phyloP scores from a whole-genome alignment of 1,140 invertebrate species.

The Hypsibius dujardini region DNA sequence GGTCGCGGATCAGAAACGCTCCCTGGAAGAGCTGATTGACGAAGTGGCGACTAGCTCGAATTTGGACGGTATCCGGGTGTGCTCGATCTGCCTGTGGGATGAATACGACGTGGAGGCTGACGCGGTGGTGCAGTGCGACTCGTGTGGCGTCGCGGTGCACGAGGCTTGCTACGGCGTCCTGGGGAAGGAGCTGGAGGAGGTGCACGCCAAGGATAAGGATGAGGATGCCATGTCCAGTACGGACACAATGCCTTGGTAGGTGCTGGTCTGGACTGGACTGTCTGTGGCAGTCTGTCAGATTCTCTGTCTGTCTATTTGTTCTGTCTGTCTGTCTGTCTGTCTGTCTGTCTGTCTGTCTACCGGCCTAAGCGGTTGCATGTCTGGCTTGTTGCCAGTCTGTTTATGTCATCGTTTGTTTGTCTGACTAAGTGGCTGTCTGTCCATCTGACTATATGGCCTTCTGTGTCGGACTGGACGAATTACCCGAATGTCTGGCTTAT shows the following conservation, averaged over 20 bases:
- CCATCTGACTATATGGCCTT: no score
- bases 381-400: no score
- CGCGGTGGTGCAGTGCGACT: slow-evolving; percentile 11
- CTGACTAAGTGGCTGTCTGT: no score
- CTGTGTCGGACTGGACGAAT: no score
- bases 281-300: no score
- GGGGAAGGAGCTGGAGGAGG: slow-evolving; percentile 13
- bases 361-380: no score
- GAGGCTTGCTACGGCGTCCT: slow-evolving; percentile 10
- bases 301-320: no score
- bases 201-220: background rate
- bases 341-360: no score
- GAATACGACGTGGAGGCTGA: background rate
- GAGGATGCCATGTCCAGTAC: background rate
- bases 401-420: no score
- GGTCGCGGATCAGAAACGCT: background rate
- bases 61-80: background rate
- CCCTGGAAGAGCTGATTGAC: background rate
- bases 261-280: no score
- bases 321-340: no score
- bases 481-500: no score
- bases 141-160: slow-evolving; percentile 7
- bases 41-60: background rate
- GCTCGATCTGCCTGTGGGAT: slow-evolving; percentile 15
- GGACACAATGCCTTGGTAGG: slow-evolving; percentile 3